A percentile compares a stretch with the other conserved stretches of the same genome.
phyloP scores from a whole-genome alignment of 35 echinoderm and acorn worm genomes.

The Apostichopus japonicus region DNA sequence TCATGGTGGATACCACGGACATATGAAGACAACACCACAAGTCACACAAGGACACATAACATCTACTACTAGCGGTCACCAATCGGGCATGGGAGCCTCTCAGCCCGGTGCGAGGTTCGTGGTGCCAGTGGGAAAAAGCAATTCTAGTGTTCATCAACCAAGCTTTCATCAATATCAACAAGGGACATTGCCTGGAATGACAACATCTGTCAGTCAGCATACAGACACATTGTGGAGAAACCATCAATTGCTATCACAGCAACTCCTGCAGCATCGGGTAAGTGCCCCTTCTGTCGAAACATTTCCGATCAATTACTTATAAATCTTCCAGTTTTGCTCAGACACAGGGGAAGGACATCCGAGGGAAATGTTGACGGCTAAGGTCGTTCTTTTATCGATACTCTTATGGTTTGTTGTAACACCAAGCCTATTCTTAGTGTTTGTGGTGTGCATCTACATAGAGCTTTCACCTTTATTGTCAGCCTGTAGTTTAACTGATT shows the following conservation, averaged over 20 bases:
- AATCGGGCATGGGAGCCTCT: not conserved
- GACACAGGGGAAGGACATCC: too few species aligned
- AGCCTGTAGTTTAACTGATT: too few species aligned
- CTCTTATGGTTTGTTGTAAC: too few species aligned
- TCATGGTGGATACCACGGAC: not conserved
- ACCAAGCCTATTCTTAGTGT: too few species aligned
- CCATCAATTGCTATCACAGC: not conserved
- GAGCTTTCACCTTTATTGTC: too few species aligned
- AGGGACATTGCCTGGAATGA: not conserved
- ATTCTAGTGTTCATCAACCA: not conserved
- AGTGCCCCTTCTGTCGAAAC: not conserved
- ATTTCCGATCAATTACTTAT: too few species aligned
- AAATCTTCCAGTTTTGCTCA: too few species aligned
- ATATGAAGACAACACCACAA: not conserved
- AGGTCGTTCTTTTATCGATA: too few species aligned
- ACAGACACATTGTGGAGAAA: not conserved
- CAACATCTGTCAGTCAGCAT: not conserved
- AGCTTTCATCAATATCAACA: not conserved
- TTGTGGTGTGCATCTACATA: too few species aligned
- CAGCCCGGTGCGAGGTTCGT: not conserved
- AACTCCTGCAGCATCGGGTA: not conserved
- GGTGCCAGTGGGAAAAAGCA: not conserved
- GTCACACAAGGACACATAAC: not conserved
- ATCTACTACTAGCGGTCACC: not conserved
- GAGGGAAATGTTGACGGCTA: too few species aligned